Percentiles rank a stretch among this genome's conserved stretches.
Conservation (phyloP, 2,797 vertebrate species). For the Brachyalestes nurse region DNA sequence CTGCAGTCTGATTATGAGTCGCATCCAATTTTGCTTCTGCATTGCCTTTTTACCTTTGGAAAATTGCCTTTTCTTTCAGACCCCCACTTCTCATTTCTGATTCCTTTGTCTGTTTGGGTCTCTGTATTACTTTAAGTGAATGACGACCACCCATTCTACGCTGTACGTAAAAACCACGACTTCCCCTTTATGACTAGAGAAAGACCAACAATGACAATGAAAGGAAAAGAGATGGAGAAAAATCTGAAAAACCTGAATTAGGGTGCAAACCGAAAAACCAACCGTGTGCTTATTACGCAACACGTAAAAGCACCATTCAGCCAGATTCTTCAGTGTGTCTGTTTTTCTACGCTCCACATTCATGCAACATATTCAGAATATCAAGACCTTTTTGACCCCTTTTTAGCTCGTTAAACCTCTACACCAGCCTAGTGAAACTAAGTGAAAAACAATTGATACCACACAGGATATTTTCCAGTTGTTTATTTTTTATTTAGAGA, state of each 20-base stretch:
- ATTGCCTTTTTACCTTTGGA: not conserved
- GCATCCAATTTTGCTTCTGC: not conserved
- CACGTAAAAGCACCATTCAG: not conserved
- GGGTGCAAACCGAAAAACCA: not conserved
- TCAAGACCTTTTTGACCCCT: not conserved
- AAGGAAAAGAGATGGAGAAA: not conserved
- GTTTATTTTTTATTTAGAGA: too few species aligned
- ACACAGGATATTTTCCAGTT: too few species aligned
- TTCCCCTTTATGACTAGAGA: not conserved
- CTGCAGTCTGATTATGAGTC: not conserved
- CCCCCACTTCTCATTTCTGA: not conserved
- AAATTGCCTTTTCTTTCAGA: slow-evolving; percentile 20
- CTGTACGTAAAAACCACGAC: not conserved
- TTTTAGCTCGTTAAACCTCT: too few species aligned
- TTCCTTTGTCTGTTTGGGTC: not conserved
- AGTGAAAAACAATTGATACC: too few species aligned
- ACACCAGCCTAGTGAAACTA: too few species aligned
- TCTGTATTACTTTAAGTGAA: slow-evolving; percentile 3
- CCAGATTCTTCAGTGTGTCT: too few species aligned
- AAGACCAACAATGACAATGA: not conserved
- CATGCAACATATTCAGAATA: not conserved
- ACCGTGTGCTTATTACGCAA: not conserved
- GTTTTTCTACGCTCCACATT: not conserved
- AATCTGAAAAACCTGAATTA: not conserved
- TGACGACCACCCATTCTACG: not conserved